Evolutionary conservation across 35 echinoderm and acorn worm genomes (phyloP), one percentile per base, ranked within the genome.

Genomic region (Chiridota heheva): DNA sequence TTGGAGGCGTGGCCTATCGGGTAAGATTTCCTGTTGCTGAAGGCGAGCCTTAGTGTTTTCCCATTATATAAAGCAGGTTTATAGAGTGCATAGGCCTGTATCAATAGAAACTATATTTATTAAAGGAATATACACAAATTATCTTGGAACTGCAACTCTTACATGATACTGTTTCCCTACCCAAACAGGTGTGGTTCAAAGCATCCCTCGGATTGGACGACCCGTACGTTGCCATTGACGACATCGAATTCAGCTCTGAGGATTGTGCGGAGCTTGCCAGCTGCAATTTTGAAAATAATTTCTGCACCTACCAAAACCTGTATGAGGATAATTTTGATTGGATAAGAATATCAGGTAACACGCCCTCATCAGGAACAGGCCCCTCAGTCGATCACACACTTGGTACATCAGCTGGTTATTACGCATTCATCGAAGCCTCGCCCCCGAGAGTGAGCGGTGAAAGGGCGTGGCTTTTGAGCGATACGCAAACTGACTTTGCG

Each of bases 261-360:
- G 12, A 12, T 31, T 63, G 60, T 31, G n/a, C 60, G 12, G 60
- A 63, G 12, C 60, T 28, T 26, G 60, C 16, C 12, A 63, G 13
- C 8, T 18, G 20, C 12, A 63, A 63, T 31, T 63, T 63, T 29
- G 60, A 63, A 63, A 31, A 63, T 63, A 31, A 31, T 10, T 63
- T 63, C 26, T 20, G 60, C 20, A n/a, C 60, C 10, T 63, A 63
- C 26, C 12, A 26, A 20, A 63, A 63, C 28, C 60, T 63, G 12
- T 20, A 63, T 29, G 60, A 31, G 0, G 60, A 63, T 63, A 31
- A 63, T 28, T 63, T 63, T 63, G 60, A 63, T 63, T 63, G 60
- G 60, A 29, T 28, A 2, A 63, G 60, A 63, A 20, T 26, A 18
- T 63, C 60, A 20, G 60, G 60, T 13, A 63, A 29, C 26, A 18